A percentile compares a stretch with the other conserved stretches of the same genome.
Evolutionary conservation across 1,140 invertebrate species (phyloP).

Genomic region (Drosophila subobscura): DNA sequence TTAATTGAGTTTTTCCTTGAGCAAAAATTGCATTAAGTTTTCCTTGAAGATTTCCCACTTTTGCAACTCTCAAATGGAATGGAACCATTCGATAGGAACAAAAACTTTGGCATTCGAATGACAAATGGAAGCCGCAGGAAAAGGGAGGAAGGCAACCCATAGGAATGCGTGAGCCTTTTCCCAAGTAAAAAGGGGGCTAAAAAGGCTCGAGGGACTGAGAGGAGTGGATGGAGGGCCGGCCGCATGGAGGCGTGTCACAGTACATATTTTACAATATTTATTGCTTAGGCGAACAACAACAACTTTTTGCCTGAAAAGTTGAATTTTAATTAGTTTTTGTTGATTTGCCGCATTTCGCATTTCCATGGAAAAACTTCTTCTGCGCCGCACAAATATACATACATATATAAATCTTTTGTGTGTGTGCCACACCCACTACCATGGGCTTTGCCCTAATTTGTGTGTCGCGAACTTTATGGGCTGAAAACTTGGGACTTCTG

Average conservation of each 20-base stretch:
- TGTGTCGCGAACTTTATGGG: conserved; percentile 50
- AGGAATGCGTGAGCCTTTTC: conserved; percentile 55
- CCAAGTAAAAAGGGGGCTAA: conserved; percentile 47
- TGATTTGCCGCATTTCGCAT: conserved; percentile 60
- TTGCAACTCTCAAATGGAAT: conserved; percentile 46
- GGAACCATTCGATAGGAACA: conserved; percentile 56
- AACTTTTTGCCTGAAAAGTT: conserved; percentile 76
- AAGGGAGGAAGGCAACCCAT: conserved; percentile 27
- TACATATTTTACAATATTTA: conserved; percentile 81
- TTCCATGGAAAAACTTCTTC: conserved; percentile 44
- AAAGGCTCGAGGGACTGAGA: no score
- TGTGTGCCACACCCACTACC: conserved; percentile 15
- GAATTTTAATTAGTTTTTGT: conserved; percentile 81
- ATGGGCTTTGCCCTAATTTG: conserved; percentile 24
- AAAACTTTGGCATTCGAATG: conserved; percentile 78
- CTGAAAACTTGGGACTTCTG: conserved; percentile 35
- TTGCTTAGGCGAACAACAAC: conserved; percentile 63
- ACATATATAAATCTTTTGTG: conserved; percentile 62
- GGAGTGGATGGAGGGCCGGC: neutral
- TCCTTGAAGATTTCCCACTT: conserved; percentile 20
- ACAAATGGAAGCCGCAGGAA: conserved; percentile 71
- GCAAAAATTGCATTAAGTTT: conserved; percentile 19
- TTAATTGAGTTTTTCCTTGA: conserved; percentile 24
- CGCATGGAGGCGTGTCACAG: conserved; percentile 21
- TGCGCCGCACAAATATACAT: conserved; percentile 46